phyloP scores from a whole-genome alignment of 2,888 invertebrate genomes.

The Bombylius major region DNA sequence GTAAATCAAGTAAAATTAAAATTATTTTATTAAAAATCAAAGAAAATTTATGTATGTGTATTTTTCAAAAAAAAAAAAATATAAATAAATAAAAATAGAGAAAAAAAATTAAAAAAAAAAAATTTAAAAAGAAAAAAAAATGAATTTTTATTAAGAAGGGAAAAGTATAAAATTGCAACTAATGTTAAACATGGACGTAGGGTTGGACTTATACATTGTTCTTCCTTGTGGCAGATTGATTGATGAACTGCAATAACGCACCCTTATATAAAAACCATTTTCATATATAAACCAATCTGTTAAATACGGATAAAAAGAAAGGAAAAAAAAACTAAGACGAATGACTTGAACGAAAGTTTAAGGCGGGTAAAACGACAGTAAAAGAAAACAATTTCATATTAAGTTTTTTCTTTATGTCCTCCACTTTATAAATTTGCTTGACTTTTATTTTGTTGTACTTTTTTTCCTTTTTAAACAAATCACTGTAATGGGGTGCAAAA shows the following conservation, averaged over 20 bases:
- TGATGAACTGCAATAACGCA: constrained; percentile 14
- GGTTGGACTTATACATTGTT: not conserved
- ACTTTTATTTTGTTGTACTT: not conserved
- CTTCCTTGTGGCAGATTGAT: constrained; percentile 8
- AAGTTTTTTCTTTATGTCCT: not conserved
- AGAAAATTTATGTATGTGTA: too few relatives aligned
- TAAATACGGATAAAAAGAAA: not conserved
- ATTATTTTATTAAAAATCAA: too few relatives aligned
- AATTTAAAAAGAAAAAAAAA: not conserved
- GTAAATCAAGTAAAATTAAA: too few relatives aligned
- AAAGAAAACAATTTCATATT: constrained; percentile 5
- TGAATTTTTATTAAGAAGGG: not conserved
- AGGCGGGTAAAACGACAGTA: constrained; percentile 1
- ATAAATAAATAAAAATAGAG: too few relatives aligned
- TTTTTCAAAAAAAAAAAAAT: too few relatives aligned
- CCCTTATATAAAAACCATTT: constrained; percentile 7
- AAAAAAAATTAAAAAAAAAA: not conserved
- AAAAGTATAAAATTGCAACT: constrained; percentile 1
- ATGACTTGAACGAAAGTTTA: not conserved
- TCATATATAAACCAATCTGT: not conserved
- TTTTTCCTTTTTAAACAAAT: not conserved
- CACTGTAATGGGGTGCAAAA: constrained; percentile 1
- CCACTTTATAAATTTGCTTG: not conserved
- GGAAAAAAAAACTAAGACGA: not conserved
- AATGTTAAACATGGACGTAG: not conserved